Evolutionary conservation across 1,140 invertebrate genomes (phyloP), one percentile per base, ranked within the genome.

Genomic region (Cotesia chilonis): DNA sequence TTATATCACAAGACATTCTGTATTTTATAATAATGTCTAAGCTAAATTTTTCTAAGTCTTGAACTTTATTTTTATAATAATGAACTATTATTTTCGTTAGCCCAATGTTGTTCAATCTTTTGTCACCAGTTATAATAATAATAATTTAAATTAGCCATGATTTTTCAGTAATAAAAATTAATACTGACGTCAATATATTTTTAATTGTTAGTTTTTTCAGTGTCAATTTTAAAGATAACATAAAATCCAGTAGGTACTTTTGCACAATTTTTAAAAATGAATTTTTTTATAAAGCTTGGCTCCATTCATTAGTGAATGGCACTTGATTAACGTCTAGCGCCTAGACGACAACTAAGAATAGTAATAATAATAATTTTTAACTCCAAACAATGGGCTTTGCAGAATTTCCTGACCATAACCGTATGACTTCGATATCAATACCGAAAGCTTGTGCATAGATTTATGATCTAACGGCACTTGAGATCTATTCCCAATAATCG

Each of bases 1-100:
- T 80, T 80, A 81, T 83, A 82, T 83, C 81, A 82, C 82, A 83
- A 81, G 77, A 80, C 78, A 81, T 80, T 75, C 77, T 78, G 52
- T 65, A 77, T 82, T 80, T 74, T 74, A 75, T 81, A 81, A 36
- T 81, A 80, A 81, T 77, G 78, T 55, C 75, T 65, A 67, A 38
- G 20, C 67, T 73, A 67, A 71, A 61, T 68, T 47, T 63, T 28
- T 20, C 14, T 70, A 10, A 63, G 5, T 35, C 41, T 67, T 37
- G 73, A 17, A 51, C 64, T 73, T 73, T 17, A 59, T 59, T 47
- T 54, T 12, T 2, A 47, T 9, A 47, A 47, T 47, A 9, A 28
- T 47, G 3, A 47, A 47, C 5, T 10, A 10, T 47, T 47, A 47
- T 47, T 47, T 47, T 73, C 52, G 41, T 52, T 73, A 37, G 7